These are phyloP conservation scores for Oncopeltus fasciatus DNA, from an alignment of 1,140 invertebrate genomes.

Conservation along the genomic window DNA sequence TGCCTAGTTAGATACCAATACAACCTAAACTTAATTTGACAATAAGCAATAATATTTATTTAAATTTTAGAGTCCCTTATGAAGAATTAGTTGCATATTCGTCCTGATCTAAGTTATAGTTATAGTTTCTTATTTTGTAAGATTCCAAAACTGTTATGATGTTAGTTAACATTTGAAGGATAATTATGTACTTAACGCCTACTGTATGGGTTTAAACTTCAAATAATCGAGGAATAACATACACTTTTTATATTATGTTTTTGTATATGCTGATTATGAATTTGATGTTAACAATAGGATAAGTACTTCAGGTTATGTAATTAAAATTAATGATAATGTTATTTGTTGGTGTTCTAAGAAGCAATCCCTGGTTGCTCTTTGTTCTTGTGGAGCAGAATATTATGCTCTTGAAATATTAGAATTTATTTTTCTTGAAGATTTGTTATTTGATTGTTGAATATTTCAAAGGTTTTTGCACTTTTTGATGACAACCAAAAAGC, in stretches of 20 bases:
- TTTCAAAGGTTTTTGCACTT: too few species aligned
- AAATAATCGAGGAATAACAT: background rate
- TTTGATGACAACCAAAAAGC: too few species aligned
- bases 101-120: background rate
- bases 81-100: conserved; percentile 26
- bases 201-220: too few species aligned
- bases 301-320: too few species aligned
- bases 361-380: too few species aligned
- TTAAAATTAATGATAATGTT: too few species aligned
- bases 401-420: too few species aligned
- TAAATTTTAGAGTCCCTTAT: conserved; percentile 24
- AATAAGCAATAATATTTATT: conserved; percentile 22
- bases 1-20: conserved; percentile 21
- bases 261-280: background rate
- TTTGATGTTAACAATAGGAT: too few species aligned
- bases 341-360: too few species aligned
- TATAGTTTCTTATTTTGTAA: background rate
- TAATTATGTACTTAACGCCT: background rate
- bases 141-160: conserved; percentile 2
- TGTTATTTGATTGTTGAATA: too few species aligned
- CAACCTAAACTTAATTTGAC: conserved; percentile 23
- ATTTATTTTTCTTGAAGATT: too few species aligned
- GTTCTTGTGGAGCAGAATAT: too few species aligned
- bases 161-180: background rate
- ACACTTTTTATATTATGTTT: background rate